These are phyloP conservation scores for Pogonophryne albipinna DNA, from an alignment of 2,797 vertebrate species.

Conservation along the genomic window DNA sequence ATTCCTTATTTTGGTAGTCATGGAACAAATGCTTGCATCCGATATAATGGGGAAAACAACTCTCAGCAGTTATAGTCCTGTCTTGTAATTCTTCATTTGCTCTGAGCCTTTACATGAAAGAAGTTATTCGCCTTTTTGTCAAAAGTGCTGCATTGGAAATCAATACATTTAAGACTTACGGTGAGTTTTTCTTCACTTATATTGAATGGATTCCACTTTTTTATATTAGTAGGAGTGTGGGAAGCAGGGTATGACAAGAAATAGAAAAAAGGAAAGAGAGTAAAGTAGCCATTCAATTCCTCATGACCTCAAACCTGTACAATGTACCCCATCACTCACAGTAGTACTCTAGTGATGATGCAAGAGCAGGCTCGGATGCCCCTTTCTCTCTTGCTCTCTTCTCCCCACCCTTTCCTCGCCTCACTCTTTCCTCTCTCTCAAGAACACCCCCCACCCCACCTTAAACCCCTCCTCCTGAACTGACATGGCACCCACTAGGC, in stretches of 20 bases:
- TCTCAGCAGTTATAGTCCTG: constrained; percentile 20
- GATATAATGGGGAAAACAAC: constrained; percentile 48
- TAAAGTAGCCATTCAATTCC: constrained; percentile 33
- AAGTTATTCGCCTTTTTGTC: neutral
- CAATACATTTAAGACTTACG: neutral
- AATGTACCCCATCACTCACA: constrained; percentile 18
- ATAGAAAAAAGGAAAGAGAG: constrained; percentile 19
- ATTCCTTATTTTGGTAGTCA: constrained; percentile 68
- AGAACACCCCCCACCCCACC: constrained; percentile 20
- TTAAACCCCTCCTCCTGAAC: constrained; percentile 60
- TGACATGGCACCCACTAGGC: constrained; percentile 77
- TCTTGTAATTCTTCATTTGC: constrained; percentile 30
- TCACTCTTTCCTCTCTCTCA: constrained; percentile 70
- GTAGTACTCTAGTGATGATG: constrained; percentile 67
- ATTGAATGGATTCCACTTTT: neutral
- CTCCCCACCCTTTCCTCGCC: constrained; percentile 50
- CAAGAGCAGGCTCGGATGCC: constrained; percentile 63
- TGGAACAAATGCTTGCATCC: constrained; percentile 37
- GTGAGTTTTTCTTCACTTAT: neutral
- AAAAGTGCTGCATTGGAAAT: neutral
- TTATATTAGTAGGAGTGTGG: neutral
- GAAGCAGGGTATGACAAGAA: neutral
- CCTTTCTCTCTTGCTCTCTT: constrained; percentile 36
- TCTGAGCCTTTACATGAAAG: neutral
- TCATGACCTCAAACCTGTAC: constrained; percentile 15